These are phyloP conservation scores for Aleiodes sp. DNA, from an alignment of 1,140 invertebrate genomes.

Conservation along the genomic window DNA sequence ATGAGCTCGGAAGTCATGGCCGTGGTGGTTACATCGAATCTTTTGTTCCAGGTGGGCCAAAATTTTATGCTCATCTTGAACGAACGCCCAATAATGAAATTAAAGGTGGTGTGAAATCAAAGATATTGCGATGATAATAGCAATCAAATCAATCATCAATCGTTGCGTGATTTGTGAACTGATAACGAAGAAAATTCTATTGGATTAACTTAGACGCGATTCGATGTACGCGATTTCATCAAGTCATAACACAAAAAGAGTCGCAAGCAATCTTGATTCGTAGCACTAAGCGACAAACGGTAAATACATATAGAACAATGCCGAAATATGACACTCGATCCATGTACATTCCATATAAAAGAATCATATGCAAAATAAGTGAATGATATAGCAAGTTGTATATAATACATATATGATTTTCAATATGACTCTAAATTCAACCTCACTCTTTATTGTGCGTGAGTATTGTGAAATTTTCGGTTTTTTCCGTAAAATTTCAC, in stretches of 20 bases:
- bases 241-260: constrained; percentile 17
- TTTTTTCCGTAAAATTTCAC: no score
- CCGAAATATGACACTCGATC: no score
- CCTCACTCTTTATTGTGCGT: no score
- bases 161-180: constrained; percentile 1
- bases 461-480: no score
- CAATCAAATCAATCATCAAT: constrained; percentile 24
- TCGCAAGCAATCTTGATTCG: background rate
- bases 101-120: no score
- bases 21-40: constrained; percentile 31
- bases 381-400: no score
- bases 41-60: constrained; percentile 37
- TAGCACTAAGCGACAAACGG: constrained; percentile 10
- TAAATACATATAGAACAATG: constrained; percentile 16
- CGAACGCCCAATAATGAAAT: background rate
- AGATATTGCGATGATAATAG: constrained; percentile 11
- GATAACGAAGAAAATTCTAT: constrained; percentile 17
- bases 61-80: constrained; percentile 28
- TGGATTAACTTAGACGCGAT: constrained; percentile 8
- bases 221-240: constrained; percentile 17
- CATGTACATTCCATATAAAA: no score
- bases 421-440: no score
- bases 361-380: no score
- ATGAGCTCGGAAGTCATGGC: constrained; percentile 36
- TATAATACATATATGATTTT: no score